Evolutionary conservation across 2,113 vertebrate species (phyloP), one percentile per base, ranked within the genome.

Genomic region (Agapornis roseicollis): DNA sequence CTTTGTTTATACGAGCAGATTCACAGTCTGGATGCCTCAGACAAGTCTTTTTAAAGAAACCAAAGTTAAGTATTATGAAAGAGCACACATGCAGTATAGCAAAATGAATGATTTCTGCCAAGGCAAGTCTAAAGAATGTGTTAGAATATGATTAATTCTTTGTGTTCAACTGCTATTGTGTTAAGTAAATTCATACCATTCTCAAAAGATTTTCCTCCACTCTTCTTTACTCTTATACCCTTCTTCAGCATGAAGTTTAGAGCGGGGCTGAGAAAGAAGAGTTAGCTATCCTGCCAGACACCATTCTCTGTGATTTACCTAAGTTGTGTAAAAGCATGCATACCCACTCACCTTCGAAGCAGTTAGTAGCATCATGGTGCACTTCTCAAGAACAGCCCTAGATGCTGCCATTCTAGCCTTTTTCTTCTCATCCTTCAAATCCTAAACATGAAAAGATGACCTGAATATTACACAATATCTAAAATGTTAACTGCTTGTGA

Each of bases 351-450:
- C 99, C 99, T 99, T 99, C 49, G 99, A 99, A 77, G 99, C 99
- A 66, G 99, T 99, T 81, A 99, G 98, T 41, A 99, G 99, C 99
- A 99, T 99, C 99, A 99, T 99, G 39, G 99, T 99, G 93, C 99
- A 99, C 94, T 99, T 99, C 97, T 99, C 99, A 88, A 99, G 98
- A 91, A 99, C 98, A 6, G 99, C 98, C 86, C 99, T 98, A 47
- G 99, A 99, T 39, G 99, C 99, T 78, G 99, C 99, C 99, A 99
- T 99, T 92, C 98, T 98, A 13, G 99, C 99, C 94, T 99, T 99
- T 97, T 99, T 99, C 98, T 99, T 99, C 96, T 99, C 99, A 93
- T 99, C 99, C 96, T 99, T 99, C 96, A 99, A 97, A 97, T 99
- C 99, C 99, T 99, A 83, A 79, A 71, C 20, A 97, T 3, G 20